phyloP scores from a whole-genome alignment of 2,797 vertebrate species.

The Syngnathus rostellatus region DNA sequence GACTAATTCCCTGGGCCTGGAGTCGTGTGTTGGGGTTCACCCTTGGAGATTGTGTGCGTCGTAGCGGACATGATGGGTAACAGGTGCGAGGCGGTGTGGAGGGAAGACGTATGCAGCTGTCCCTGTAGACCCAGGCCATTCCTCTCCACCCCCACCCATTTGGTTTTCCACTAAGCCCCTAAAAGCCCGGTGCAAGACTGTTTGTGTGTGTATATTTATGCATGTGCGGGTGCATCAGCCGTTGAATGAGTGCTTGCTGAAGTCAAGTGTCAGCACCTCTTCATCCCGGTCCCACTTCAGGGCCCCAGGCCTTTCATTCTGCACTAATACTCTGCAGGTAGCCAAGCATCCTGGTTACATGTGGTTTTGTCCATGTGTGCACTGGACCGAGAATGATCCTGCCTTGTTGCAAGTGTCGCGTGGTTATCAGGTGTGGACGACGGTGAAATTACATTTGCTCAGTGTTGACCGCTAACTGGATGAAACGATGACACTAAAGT shows the following conservation, averaged over 20 bases:
- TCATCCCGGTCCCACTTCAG: constrained; percentile 22
- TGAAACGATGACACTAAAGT: neutral
- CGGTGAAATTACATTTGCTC: neutral
- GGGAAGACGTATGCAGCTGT: constrained; percentile 68
- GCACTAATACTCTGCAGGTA: constrained; percentile 39
- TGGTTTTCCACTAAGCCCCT: constrained; percentile 46
- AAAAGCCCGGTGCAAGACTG: constrained; percentile 34
- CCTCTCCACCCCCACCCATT: constrained; percentile 68
- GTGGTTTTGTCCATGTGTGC: constrained; percentile 50
- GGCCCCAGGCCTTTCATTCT: constrained; percentile 3
- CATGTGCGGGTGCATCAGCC: constrained; percentile 32
- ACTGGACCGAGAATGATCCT: constrained; percentile 34
- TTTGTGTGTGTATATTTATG: constrained; percentile 23
- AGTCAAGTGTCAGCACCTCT: constrained; percentile 59
- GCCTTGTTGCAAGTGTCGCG: constrained; percentile 2
- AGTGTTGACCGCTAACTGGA: neutral
- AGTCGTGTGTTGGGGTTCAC: constrained; percentile 26
- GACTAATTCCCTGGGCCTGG: constrained; percentile 7
- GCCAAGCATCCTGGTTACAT: constrained; percentile 30
- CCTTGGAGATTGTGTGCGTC: constrained; percentile 54
- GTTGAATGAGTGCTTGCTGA: constrained; percentile 18
- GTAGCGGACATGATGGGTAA: constrained; percentile 76
- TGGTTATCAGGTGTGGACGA: neutral
- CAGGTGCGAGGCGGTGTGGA: constrained; percentile 73
- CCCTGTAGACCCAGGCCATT: constrained; percentile 51